phyloP scores from a whole-genome alignment of 2,888 invertebrate genomes.

The Chrysolina haemoptera region DNA sequence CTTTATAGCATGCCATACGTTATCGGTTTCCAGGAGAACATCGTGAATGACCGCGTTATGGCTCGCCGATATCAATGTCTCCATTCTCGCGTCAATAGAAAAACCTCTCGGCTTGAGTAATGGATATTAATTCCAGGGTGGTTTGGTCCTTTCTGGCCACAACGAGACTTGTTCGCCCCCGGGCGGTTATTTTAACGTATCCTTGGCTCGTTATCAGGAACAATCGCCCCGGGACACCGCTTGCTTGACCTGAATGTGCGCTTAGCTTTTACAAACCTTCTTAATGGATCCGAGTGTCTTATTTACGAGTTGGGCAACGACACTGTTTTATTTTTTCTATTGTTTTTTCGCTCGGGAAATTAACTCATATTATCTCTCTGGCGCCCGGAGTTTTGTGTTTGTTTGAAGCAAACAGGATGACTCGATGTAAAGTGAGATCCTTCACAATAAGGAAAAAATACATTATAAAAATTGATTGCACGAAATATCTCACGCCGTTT shows the following conservation, averaged over 20 bases:
- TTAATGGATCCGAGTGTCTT: slow-evolving; percentile 56
- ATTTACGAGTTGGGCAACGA: slow-evolving; percentile 31
- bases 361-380: not conserved
- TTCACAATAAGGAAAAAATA: too few species aligned
- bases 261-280: slow-evolving; percentile 53
- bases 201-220: slow-evolving; percentile 65
- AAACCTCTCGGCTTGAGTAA: slow-evolving; percentile 59
- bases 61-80: slow-evolving; percentile 39
- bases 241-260: slow-evolving; percentile 61
- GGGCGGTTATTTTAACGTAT: slow-evolving; percentile 62
- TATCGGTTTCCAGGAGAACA: slow-evolving; percentile 15
- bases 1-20: slow-evolving; percentile 3
- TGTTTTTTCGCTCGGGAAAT: slow-evolving; percentile 9
- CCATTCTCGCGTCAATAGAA: slow-evolving; percentile 43
- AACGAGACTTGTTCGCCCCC: slow-evolving; percentile 61
- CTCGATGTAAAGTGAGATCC: too few species aligned
- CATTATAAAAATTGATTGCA: too few species aligned
- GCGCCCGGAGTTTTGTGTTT: not conserved
- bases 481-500: too few species aligned
- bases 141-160: slow-evolving; percentile 48
- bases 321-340: slow-evolving; percentile 12
- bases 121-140: slow-evolving; percentile 63
- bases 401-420: too few species aligned
- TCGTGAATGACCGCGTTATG: slow-evolving; percentile 19
- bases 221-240: slow-evolving; percentile 65